A percentile compares a stretch with the other conserved stretches of the same genome.
Conservation (phyloP, 1,140 invertebrate species). For the Conus ventricosus region DNA sequence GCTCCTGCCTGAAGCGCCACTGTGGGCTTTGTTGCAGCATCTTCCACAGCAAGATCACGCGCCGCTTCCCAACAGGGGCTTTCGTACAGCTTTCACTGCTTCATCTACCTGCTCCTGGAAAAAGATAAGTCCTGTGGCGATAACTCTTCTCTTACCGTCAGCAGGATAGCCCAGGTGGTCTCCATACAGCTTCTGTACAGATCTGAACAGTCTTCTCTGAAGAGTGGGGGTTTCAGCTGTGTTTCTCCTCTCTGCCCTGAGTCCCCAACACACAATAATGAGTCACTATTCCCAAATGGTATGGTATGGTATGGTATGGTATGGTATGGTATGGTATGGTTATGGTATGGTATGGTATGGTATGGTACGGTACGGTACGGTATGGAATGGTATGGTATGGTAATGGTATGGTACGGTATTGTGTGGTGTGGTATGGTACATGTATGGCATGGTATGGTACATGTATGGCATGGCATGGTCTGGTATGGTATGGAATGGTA, state of each 20-base stretch:
- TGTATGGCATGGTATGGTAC: no score
- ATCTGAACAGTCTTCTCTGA: no score
- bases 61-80: constrained; percentile 51
- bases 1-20: constrained; percentile 54
- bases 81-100: constrained; percentile 40
- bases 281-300: constrained; percentile 32
- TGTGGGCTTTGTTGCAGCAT: constrained; percentile 42
- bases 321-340: constrained; percentile 55
- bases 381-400: constrained; percentile 35
- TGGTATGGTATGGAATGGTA: no score
- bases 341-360: constrained; percentile 52
- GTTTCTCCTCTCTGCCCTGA: no score
- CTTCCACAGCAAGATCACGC: constrained; percentile 46
- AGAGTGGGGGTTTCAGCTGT: no score
- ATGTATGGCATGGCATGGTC: no score
- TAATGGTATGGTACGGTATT: no score
- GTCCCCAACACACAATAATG: no score
- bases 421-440: no score
- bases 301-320: constrained; percentile 57
- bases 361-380: constrained; percentile 42
- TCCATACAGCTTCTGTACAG: no score
- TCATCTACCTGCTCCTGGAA: constrained; percentile 36
- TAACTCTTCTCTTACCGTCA: no score
- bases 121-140: neutral
- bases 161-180: no score